Conservation (phyloP, 2,113 vertebrate species). For the Eclectus roratus region DNA sequence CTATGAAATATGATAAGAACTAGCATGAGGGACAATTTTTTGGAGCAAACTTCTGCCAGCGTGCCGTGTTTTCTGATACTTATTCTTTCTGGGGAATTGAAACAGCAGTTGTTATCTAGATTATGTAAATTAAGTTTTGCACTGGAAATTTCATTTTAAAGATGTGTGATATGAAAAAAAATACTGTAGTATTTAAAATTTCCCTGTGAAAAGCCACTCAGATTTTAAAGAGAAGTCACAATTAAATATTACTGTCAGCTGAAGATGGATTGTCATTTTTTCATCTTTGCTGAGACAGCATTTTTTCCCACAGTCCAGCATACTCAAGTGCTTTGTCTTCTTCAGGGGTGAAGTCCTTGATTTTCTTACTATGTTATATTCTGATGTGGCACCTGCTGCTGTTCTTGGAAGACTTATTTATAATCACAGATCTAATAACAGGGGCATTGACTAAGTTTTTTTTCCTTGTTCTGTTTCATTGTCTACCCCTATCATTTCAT, state of each 20-base stretch:
- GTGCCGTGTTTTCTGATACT: neutral
- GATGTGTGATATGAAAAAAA: neutral
- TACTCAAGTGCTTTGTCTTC: neutral
- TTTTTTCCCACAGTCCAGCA: neutral
- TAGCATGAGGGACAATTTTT: neutral
- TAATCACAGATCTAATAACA: neutral
- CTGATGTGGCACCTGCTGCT: neutral
- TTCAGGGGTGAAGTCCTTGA: neutral
- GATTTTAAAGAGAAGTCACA: neutral
- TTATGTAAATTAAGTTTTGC: neutral
- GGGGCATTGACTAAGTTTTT: neutral
- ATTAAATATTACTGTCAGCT: neutral
- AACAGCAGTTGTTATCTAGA: neutral
- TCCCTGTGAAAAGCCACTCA: neutral
- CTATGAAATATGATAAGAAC: neutral
- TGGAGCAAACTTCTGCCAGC: neutral
- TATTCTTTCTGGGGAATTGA: neutral
- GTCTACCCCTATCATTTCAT: neutral
- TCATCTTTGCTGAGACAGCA: neutral
- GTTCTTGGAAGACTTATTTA: neutral
- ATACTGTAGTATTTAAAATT: neutral
- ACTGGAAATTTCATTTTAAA: neutral
- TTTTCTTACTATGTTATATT: neutral
- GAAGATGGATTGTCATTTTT: neutral
- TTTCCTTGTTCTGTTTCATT: neutral